Evolutionary conservation across 35 echinoderm and acorn worm genomes (phyloP).

Genomic region (Diadema setosum): DNA sequence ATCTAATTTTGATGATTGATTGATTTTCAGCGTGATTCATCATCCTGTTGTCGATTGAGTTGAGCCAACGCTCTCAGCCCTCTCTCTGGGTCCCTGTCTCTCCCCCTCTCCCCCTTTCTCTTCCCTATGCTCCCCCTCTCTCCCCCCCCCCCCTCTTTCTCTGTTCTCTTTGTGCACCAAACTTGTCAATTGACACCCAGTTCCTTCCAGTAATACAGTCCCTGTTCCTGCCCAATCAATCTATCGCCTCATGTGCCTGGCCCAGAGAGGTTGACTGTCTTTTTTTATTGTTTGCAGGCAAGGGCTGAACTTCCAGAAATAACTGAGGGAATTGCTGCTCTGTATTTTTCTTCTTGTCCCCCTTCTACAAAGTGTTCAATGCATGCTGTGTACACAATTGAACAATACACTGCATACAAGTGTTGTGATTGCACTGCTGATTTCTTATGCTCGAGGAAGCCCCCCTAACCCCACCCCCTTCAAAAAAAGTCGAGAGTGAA

Average conservation of each 20-base stretch:
- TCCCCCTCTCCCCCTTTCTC: not conserved
- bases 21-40: slow-evolving; percentile 21
- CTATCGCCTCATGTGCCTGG: not conserved
- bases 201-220: not conserved
- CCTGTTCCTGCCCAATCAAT: not conserved
- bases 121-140: not conserved
- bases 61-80: not conserved
- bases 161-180: not conserved
- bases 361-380: too few relatives aligned
- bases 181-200: not conserved
- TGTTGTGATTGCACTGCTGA: too few relatives aligned
- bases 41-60: slow-evolving; percentile 22
- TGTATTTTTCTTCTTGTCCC: too few relatives aligned
- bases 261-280: too few relatives aligned
- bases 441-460: too few relatives aligned
- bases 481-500: too few relatives aligned
- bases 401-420: too few relatives aligned
- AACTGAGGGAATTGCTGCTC: too few relatives aligned
- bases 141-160: not conserved
- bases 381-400: too few relatives aligned
- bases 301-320: too few relatives aligned
- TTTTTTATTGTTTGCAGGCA: too few relatives aligned
- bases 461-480: too few relatives aligned
- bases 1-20: slow-evolving; percentile 33
- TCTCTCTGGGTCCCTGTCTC: not conserved